Conservation (phyloP, 2,888 invertebrate species). For the Conops quadrifasciatus region DNA sequence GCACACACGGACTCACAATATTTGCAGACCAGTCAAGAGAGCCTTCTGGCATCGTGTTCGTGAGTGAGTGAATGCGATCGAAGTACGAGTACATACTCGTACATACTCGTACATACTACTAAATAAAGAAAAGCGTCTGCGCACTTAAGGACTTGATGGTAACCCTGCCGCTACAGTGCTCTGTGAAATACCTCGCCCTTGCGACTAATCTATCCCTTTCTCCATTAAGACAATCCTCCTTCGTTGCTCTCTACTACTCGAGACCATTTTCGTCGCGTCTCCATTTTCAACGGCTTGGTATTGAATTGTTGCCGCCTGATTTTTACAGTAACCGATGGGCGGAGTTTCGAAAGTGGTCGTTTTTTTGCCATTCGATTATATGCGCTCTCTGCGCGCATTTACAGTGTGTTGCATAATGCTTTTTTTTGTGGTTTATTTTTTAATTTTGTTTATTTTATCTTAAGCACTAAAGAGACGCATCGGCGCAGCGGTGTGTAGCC, state of each 20-base stretch:
- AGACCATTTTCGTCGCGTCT: too few relatives aligned
- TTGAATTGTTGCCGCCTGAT: slow-evolving; percentile 9
- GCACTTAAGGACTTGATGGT: slow-evolving; percentile 53
- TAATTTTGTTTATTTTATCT: slow-evolving; percentile 22
- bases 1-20: neutral
- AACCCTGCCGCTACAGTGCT: slow-evolving; percentile 37
- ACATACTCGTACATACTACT: too few relatives aligned
- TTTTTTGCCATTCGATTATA: slow-evolving; percentile 19
- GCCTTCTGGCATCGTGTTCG: neutral
- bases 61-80: slow-evolving; percentile 32
- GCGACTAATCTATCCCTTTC: too few relatives aligned
- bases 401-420: slow-evolving; percentile 4
- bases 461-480: neutral
- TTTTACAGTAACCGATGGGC: slow-evolving; percentile 48
- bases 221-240: slow-evolving; percentile 3
- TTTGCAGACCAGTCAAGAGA: neutral
- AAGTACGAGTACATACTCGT: too few relatives aligned
- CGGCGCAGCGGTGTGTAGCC: slow-evolving; percentile 49
- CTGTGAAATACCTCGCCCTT: slow-evolving; percentile 6
- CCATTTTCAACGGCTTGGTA: slow-evolving; percentile 11
- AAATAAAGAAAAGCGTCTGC: slow-evolving; percentile 42
- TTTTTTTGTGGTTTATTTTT: slow-evolving; percentile 32
- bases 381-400: slow-evolving; percentile 33
- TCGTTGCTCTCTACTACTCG: neutral
- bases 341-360: slow-evolving; percentile 49